Evolutionary conservation across 2,888 invertebrate genomes (phyloP), one percentile per base, ranked within the genome.

Genomic region (Dolichopus griseipennis): DNA sequence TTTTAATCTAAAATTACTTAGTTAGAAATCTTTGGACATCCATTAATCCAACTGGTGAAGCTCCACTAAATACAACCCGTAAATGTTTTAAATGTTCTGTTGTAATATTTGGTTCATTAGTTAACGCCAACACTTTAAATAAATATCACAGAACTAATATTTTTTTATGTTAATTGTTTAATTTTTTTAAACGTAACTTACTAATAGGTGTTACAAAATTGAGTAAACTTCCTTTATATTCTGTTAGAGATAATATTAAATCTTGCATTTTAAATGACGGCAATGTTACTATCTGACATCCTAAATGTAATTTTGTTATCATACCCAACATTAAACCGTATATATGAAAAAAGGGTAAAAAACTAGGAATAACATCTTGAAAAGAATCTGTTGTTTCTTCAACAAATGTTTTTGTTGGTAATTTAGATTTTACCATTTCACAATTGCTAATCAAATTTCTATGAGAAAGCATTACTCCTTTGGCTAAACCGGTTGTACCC

Each of bases 281-380:
- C 75, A 93, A 76, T 0, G 90, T 89, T 12, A 90, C 81, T 61
- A 90, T 72, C 71, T 88, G 89, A 43, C 84, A 83, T 1, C 93
- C 92, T 27, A 82, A 78, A 0, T 81, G 75, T 33, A 92, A 73
- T 66, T 86, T 84, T 1, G 85, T 84, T 2, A 88, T 74, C 72
- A 90, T 79, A 1, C 85, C 80, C 0, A 87, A 81, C 0, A 86
- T 84, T 64, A 91, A 80, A 0, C 92, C 93, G 75, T 90, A 94
- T 68, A 91, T 90, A 78, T 94, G 94, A 79, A 89, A 93, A 79
- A 92, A 88, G 1, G 94, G 94, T 67, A 94, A 79, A 20, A 93
- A 84, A 27, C 86, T 85, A 0, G 91, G 86, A 2, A 87, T 71
- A 0, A 87, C 80, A 90, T 64, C 90, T 80, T 90, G 90, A 67